Percentiles rank a stretch among this genome's conserved stretches.
These are phyloP conservation scores for Equus quagga DNA, from an alignment of 2,113 vertebrate genomes.

Conservation along the genomic window DNA sequence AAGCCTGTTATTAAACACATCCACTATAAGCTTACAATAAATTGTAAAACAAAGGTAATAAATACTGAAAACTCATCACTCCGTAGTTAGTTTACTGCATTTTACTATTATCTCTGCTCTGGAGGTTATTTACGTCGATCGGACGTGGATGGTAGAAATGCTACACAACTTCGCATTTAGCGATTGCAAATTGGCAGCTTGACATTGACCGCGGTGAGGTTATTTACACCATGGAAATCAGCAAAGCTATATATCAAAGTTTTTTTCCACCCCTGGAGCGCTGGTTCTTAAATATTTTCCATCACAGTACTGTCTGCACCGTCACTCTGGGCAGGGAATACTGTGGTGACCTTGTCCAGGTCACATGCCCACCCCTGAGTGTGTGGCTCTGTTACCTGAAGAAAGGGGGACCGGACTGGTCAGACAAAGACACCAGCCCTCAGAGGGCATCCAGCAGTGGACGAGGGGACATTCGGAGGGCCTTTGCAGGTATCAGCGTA, in stretches of 20 bases:
- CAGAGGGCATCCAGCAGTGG: background rate
- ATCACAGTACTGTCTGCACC: fast-evolving
- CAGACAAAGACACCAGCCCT: background rate
- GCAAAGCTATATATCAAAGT: background rate
- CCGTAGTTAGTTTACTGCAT: background rate
- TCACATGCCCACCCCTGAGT: background rate
- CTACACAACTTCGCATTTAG: fast-evolving
- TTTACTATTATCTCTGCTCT: no score
- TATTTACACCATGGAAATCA: background rate
- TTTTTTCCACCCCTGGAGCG: no score
- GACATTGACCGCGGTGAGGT: fast-evolving
- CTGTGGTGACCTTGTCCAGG: background rate
- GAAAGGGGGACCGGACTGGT: background rate
- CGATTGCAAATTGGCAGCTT: no score
- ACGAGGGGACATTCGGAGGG: fast-evolving
- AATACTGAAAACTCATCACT: background rate
- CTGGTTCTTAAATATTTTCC: background rate
- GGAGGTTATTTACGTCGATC: fast-evolving
- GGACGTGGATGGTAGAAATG: fast-evolving
- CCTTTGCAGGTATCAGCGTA: background rate
- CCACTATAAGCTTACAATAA: background rate
- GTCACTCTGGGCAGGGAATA: background rate
- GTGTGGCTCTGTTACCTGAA: background rate
- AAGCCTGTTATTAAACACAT: background rate
- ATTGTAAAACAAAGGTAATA: background rate